Conservation (phyloP, 2,113 vertebrate species). For the Nanorana parkeri region DNA sequence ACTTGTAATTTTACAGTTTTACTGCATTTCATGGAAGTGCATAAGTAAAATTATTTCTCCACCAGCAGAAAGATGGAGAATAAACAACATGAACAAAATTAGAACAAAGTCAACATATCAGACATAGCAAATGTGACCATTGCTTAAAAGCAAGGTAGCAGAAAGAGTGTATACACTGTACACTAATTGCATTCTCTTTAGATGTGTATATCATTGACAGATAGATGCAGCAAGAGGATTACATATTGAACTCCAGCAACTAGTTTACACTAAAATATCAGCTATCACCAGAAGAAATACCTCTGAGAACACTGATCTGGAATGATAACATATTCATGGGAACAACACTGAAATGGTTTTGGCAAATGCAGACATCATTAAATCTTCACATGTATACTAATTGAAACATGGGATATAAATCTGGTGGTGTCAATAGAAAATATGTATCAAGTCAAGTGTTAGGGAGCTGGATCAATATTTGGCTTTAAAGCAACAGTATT, state of each 20-base stretch:
- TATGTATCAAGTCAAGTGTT: constrained; percentile 51
- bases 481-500: constrained; percentile 43
- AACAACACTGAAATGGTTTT: constrained; percentile 32
- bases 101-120: too few species aligned
- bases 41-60: too few species aligned
- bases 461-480: constrained; percentile 37
- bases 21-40: too few species aligned
- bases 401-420: constrained; percentile 53
- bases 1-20: too few species aligned
- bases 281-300: not conserved
- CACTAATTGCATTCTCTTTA: not conserved
- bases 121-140: too few species aligned
- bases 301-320: constrained; percentile 33
- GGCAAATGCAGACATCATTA: constrained; percentile 45
- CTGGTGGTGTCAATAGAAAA: constrained; percentile 42
- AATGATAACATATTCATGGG: constrained; percentile 38
- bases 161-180: not conserved
- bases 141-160: not conserved
- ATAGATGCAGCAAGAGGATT: constrained; percentile 18
- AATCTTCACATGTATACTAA: constrained; percentile 44
- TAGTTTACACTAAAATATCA: not conserved
- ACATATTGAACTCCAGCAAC: constrained; percentile 10
- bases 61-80: too few species aligned
- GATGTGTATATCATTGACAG: not conserved
- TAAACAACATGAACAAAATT: too few species aligned